phyloP scores from a whole-genome alignment of 2,113 vertebrate genomes.

The Glaucidium brasilianum region DNA sequence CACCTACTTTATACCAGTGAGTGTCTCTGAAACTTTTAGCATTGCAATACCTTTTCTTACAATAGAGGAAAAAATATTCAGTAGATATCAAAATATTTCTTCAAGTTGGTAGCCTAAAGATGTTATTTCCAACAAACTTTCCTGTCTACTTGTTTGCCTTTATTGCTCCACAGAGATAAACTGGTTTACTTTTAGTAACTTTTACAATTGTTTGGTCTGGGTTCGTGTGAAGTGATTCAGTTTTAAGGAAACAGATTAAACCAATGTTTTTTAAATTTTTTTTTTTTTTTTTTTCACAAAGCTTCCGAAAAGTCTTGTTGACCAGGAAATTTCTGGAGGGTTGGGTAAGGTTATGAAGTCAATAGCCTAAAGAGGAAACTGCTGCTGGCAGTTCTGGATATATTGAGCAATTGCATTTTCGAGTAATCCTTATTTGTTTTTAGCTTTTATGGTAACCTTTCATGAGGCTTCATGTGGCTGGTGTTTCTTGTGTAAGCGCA shows the following conservation, averaged over 20 bases:
- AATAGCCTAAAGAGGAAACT: constrained; percentile 39
- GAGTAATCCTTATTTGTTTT: constrained; percentile 32
- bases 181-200: not conserved
- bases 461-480: not conserved
- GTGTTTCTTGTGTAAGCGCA: not conserved
- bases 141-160: not conserved
- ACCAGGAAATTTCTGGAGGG: constrained; percentile 37
- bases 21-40: not conserved
- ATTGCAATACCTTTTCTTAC: not conserved
- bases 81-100: not conserved
- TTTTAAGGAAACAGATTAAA: not conserved
- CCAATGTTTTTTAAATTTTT: not conserved
- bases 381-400: not conserved
- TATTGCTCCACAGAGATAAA: not conserved
- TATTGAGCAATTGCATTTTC: constrained; percentile 54
- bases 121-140: not conserved
- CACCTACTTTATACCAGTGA: not conserved
- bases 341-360: constrained; percentile 51
- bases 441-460: constrained; percentile 37
- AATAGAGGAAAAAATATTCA: not conserved
- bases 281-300: not conserved
- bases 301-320: not conserved
- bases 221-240: not conserved
- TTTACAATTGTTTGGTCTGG: constrained; percentile 31
- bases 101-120: not conserved